These are phyloP conservation scores for Telmatherina bonti DNA, from an alignment of 2,797 vertebrate species.

Conservation along the genomic window DNA sequence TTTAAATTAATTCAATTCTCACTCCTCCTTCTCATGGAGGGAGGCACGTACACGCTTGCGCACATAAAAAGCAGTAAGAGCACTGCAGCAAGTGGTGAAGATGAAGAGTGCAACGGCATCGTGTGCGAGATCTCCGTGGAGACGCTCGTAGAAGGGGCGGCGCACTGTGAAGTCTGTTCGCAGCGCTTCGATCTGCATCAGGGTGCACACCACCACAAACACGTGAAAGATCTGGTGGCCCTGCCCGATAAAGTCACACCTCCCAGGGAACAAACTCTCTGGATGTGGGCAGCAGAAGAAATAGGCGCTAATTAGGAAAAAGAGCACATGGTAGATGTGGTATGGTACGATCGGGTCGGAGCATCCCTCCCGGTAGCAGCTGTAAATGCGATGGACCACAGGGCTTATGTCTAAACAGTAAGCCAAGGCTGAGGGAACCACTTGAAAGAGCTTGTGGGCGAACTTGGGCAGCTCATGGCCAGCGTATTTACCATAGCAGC, in stretches of 20 bases:
- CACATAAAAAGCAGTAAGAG: constrained; percentile 89
- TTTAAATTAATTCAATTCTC: neutral
- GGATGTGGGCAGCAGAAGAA: constrained; percentile 95
- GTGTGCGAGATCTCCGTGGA: constrained; percentile 87
- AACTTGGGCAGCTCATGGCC: constrained; percentile 80
- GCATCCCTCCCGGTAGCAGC: constrained; percentile 80
- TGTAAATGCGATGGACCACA: constrained; percentile 90
- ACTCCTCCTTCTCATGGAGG: constrained; percentile 83
- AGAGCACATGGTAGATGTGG: constrained; percentile 91
- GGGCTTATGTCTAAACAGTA: constrained; percentile 95
- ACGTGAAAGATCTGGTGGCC: constrained; percentile 97
- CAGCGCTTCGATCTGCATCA: constrained; percentile 93
- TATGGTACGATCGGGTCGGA: constrained; percentile 87
- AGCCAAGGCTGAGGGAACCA: constrained; percentile 91
- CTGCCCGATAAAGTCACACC: constrained; percentile 93
- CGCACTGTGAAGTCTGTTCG: constrained; percentile 89
- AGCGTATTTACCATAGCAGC: constrained; percentile 92
- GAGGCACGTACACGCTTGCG: constrained; percentile 84
- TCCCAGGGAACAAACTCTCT: constrained; percentile 91
- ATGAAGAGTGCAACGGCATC: constrained; percentile 90
- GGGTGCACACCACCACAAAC: constrained; percentile 91
- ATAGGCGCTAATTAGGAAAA: constrained; percentile 91
- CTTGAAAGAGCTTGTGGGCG: constrained; percentile 89
- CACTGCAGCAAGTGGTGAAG: constrained; percentile 88
- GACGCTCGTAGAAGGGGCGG: constrained; percentile 86